Base-by-base conservation (phyloP, 2,113 vertebrate species). In the Chloebia gouldiae region DNA sequence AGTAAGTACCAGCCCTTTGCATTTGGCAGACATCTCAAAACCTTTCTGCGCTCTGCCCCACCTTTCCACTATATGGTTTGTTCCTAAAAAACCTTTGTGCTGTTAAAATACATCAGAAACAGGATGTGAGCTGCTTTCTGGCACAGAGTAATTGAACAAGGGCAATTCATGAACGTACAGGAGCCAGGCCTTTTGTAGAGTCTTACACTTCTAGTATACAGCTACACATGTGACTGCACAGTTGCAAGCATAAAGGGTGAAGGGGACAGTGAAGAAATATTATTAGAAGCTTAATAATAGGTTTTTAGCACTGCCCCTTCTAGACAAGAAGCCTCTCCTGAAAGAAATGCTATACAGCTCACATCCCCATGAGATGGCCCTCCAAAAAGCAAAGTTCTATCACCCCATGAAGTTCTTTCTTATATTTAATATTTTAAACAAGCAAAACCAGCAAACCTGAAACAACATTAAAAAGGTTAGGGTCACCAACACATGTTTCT, bases 111-210 rank as follows among this genome's bases (percentile, higher is more conserved):
- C 81, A 94, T 91, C 73, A 96, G 83, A 90, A 93, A 82, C 88
- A 92, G 94, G 80, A 96, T 90, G 76, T 31, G 54, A 96, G 89
- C 85, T 85, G 76, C 95, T 81, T 95, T 96, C 86, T 95, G 91
- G 90, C 90, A 86, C 56, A 66, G 64, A 92, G 69, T 90, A 92
- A 95, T 83, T 94, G 92, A 93, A 83, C 88, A 96, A 94, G 95
- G 90, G 93, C 94, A 94, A 90, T 84, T 90, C 90, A 94, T 0
- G 1, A 93, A 94, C 19, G 0, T 15, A 70, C 76, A 92, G 80
- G 64, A 96, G 72, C 56, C 90, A 76, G 90, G 90, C 57, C 94
- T 95, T 93, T 94, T 86, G 86, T 92, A 80, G 61, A 88, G 92
- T 64, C 90, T 92, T 88, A 68, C 60, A 78, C 91, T 86, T 93